Evolutionary conservation across 2,888 invertebrate species (phyloP).

Genomic region (Trichacis sp.): DNA sequence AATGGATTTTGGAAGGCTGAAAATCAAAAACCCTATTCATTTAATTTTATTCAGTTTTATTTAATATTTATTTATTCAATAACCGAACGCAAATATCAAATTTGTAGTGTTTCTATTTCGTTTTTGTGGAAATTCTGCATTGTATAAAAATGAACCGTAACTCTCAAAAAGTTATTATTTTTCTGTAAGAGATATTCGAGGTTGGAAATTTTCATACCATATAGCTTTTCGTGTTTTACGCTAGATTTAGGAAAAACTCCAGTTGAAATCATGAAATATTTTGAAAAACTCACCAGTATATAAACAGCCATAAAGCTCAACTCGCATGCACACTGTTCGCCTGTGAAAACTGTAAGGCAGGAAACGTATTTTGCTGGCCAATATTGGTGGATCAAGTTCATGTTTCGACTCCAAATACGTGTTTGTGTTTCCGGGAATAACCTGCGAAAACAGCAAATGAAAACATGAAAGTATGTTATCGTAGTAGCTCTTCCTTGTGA

Average conservation of each 20-base stretch:
- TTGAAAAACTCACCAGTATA: slow-evolving; percentile 74
- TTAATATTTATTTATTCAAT: too few relatives aligned
- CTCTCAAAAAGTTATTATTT: too few relatives aligned
- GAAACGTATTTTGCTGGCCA: slow-evolving; percentile 87
- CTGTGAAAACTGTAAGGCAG: slow-evolving; percentile 86
- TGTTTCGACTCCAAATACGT: slow-evolving; percentile 85
- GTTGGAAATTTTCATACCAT: slow-evolving; percentile 20
- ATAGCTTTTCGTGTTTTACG: slow-evolving; percentile 20
- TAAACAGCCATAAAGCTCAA: slow-evolving; percentile 89
- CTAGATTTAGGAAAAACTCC: background rate
- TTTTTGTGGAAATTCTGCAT: too few relatives aligned
- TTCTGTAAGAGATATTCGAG: too few relatives aligned
- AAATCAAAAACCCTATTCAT: too few relatives aligned
- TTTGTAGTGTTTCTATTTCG: too few relatives aligned
- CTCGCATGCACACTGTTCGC: slow-evolving; percentile 90
- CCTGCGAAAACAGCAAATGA: slow-evolving; percentile 71
- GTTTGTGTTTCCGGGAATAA: slow-evolving; percentile 86
- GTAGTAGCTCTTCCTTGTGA: too few relatives aligned
- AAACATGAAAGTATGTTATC: background rate
- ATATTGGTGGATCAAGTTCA: slow-evolving; percentile 83
- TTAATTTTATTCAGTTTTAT: too few relatives aligned
- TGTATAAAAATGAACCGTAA: too few relatives aligned
- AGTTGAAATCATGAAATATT: too few relatives aligned
- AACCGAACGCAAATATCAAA: too few relatives aligned
- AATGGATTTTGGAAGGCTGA: too few relatives aligned